Evolutionary conservation across 2,888 invertebrate species (phyloP), one percentile per base, ranked within the genome.

Genomic region (Omphaloscelis lunosa): DNA sequence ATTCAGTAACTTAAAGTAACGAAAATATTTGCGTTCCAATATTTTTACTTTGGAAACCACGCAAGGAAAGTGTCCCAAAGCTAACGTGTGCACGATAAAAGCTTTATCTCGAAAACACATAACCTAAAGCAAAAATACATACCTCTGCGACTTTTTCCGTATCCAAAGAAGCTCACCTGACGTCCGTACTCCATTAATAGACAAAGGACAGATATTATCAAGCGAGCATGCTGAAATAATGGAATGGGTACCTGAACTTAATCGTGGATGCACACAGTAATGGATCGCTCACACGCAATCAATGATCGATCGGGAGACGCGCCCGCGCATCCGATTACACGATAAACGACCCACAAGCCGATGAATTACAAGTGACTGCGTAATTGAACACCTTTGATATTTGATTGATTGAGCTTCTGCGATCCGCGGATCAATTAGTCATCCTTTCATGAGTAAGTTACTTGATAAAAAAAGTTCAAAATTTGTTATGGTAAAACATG

Each of bases 301-400:
- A 67, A 58, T 88, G 90, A 92, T 90, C 86, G 88, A 90, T 88
- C 80, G 74, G 69, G 29, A 71, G 61, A 66, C 69, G 63, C 63
- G 87, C 86, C 72, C 66, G 87, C 87, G 88, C 90, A 85, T 84
- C 85, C 82, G 87, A 91, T 89, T 82, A 82, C 86, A 51, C 81
- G 89, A 90, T 90, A 89, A 88, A 78, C 86, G 77, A 78, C 88
- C 87, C 75, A 85, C 90, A 82, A 81, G 66, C 82, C 82, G 75
- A 84, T 89, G 82, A 89, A 84, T 89, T 89, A 90, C 88, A 86
- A 90, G 87, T 86, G 84, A 81, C 84, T 85, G 72, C 86, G 82
- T 92, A 90, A 91, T 92, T 91, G 89, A 90, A 91, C 89, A 89
- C 87, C 88, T 87, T 82, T 83, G 74, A 83, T 71, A 80, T 76